Evolutionary conservation across 2,888 invertebrate genomes (phyloP).

Genomic region (Thyatira batis): DNA sequence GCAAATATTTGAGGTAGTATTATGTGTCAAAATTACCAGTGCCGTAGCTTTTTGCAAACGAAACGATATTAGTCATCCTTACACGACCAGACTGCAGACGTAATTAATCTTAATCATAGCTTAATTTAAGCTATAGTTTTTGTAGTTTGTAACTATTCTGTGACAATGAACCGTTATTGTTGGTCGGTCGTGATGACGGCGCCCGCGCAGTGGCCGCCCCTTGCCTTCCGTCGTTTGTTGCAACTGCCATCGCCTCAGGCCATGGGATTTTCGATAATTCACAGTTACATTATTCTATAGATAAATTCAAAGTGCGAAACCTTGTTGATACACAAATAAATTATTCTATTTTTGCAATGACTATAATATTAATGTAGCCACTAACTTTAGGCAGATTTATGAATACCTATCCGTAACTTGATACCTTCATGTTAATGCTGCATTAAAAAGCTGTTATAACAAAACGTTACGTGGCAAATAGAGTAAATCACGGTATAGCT

Average conservation of each 20-base stretch:
- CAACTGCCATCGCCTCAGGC: slow-evolving; percentile 17
- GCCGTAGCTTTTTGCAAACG: neutral
- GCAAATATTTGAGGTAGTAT: neutral
- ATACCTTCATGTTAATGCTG: no score
- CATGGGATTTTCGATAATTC: slow-evolving; percentile 18
- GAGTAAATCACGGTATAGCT: no score
- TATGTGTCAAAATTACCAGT: neutral
- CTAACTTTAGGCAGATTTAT: no score
- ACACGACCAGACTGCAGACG: slow-evolving; percentile 4
- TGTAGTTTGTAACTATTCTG: slow-evolving; percentile 12
- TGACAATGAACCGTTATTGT: slow-evolving; percentile 14
- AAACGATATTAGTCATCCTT: neutral
- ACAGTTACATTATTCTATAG: slow-evolving; percentile 22
- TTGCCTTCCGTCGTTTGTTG: slow-evolving; percentile 44
- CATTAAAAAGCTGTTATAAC: no score
- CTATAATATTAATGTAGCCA: no score
- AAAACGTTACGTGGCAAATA: no score
- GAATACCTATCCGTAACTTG: no score
- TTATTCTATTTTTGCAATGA: neutral
- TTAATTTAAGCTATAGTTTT: slow-evolving; percentile 10
- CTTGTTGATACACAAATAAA: slow-evolving; percentile 7
- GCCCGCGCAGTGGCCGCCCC: slow-evolving; percentile 21
- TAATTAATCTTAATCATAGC: slow-evolving; percentile 16
- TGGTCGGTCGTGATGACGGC: neutral
- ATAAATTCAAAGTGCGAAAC: slow-evolving; percentile 26